Conservation (phyloP, 2,113 vertebrate genomes). For the Engraulis encrasicolus region DNA sequence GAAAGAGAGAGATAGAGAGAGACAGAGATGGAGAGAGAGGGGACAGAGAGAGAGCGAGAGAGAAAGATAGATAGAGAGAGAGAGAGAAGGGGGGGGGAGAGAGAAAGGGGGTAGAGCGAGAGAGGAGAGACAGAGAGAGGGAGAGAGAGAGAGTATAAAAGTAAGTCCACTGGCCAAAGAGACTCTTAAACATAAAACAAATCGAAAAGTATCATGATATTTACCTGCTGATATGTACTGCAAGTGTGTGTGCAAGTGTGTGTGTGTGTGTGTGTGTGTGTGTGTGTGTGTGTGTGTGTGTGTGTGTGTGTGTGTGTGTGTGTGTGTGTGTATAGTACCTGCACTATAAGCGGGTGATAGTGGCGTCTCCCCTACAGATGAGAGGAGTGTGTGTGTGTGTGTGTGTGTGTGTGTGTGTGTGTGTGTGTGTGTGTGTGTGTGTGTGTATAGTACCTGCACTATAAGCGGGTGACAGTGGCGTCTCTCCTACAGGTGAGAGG, state of each 20-base stretch:
- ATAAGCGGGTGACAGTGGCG: too few relatives aligned
- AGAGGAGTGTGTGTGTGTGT: slow-evolving; percentile 4
- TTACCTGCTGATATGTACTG: too few relatives aligned
- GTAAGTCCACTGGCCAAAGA: background rate
- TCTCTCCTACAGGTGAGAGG: too few relatives aligned
- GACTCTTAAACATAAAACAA: too few relatives aligned
- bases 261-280: background rate
- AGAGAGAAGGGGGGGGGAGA: too few relatives aligned
- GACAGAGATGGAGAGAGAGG: background rate
- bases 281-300: background rate
- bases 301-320: background rate
- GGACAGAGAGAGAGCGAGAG: background rate
- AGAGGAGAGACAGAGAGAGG: too few relatives aligned
- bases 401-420: background rate
- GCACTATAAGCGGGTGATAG: background rate
- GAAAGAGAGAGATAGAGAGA: background rate
- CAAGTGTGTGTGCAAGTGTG: background rate
- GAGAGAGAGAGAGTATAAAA: background rate
- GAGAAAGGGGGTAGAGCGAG: too few relatives aligned
- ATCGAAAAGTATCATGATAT: too few relatives aligned
- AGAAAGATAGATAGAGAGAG: too few relatives aligned
- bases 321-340: too few relatives aligned
- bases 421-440: background rate
- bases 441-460: background rate
- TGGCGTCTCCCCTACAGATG: background rate